A percentile compares a stretch with the other conserved stretches of the same genome.
These are phyloP conservation scores for Anguilla japonica DNA, from an alignment of 2,113 vertebrate species.

Conservation along the genomic window DNA sequence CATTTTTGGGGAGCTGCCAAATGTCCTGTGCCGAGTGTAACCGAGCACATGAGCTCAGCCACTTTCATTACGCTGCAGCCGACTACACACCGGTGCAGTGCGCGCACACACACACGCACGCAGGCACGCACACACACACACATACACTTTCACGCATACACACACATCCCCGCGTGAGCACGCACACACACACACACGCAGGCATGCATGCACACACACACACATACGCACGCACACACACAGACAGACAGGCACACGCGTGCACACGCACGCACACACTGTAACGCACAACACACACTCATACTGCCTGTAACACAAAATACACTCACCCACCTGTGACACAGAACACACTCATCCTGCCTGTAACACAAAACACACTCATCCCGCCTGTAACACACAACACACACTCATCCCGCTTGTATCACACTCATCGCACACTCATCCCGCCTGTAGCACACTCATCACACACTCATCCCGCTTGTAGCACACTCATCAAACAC, in stretches of 20 bases:
- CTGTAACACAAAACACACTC: too few relatives aligned
- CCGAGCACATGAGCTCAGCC: background rate
- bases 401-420: too few relatives aligned
- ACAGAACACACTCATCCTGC: too few relatives aligned
- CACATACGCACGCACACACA: background rate
- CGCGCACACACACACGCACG: background rate
- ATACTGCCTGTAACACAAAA: too few relatives aligned
- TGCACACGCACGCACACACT: background rate
- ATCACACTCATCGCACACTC: too few relatives aligned
- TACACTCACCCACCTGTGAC: too few relatives aligned
- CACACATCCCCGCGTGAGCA: background rate
- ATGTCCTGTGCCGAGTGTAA: background rate
- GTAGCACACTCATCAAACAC: too few relatives aligned
- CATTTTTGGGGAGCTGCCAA: slow-evolving; percentile 9
- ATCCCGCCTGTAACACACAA: too few relatives aligned
- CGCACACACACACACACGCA: background rate
- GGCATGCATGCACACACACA: background rate
- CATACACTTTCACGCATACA: background rate
- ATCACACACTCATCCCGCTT: too few relatives aligned
- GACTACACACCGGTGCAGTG: background rate
- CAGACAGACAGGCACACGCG: background rate
- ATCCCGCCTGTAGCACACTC: too few relatives aligned
- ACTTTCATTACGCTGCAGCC: background rate
- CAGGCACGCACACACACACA: too few relatives aligned
- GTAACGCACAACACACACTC: too few relatives aligned